phyloP scores from a whole-genome alignment of 2,888 invertebrate genomes.

The Hemithea aestivaria region DNA sequence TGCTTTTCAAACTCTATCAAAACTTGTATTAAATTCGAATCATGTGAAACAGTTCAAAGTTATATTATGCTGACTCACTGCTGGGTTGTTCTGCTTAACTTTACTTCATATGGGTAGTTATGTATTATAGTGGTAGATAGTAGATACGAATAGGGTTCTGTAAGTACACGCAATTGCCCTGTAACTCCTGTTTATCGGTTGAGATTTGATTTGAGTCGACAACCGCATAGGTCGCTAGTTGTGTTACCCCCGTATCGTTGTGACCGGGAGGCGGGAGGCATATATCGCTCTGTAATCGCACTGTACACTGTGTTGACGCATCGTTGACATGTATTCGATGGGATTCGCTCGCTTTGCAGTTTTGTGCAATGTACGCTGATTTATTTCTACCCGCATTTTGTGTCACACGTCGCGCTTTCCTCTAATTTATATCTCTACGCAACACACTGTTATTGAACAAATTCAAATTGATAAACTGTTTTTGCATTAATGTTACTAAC shows the following conservation, averaged over 20 bases:
- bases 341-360: slow-evolving; percentile 44
- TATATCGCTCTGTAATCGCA: slow-evolving; percentile 32
- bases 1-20: no score
- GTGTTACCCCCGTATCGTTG: slow-evolving; percentile 4
- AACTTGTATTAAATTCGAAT: no score
- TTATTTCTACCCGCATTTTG: slow-evolving; percentile 54
- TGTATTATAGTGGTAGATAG: no score
- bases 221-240: not conserved
- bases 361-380: slow-evolving; percentile 59
- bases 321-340: slow-evolving; percentile 54
- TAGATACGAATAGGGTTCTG: no score
- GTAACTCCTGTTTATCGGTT: no score
- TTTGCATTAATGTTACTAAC: no score
- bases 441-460: not conserved
- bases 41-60: no score
- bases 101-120: no score
- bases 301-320: slow-evolving; percentile 37
- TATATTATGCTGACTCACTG: no score
- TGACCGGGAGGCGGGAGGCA: slow-evolving; percentile 1
- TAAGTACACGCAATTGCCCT: no score
- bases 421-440: slow-evolving; percentile 10
- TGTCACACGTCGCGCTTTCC: slow-evolving; percentile 1
- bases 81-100: no score
- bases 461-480: not conserved
- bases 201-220: no score